Percentiles rank a stretch among this genome's conserved stretches.
Conservation (phyloP, 1,140 invertebrate species). For the Nasonia giraulti region DNA sequence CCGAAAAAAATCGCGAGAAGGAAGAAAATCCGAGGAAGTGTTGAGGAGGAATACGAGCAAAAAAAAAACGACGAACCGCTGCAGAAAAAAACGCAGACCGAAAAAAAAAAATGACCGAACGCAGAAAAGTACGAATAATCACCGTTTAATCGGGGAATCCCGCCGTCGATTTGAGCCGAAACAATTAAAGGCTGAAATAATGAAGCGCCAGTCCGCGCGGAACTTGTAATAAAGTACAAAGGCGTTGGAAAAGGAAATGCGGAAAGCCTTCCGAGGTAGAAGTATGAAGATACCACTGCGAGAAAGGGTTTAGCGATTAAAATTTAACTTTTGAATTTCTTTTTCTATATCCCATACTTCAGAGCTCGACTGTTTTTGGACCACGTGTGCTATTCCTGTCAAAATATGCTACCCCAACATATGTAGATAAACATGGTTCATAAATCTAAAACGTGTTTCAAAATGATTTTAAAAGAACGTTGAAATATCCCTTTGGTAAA, state of each 20-base stretch:
- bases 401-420: too few relatives aligned
- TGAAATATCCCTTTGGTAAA: too few relatives aligned
- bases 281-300: not conserved
- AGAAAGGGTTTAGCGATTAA: not conserved
- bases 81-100: not conserved
- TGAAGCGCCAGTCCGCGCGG: not conserved
- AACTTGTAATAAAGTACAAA: conserved; percentile 15
- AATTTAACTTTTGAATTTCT: not conserved
- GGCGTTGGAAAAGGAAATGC: not conserved
- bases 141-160: conserved; percentile 19
- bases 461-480: too few relatives aligned
- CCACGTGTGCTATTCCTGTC: too few relatives aligned
- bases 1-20: not conserved
- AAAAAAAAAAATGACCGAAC: not conserved
- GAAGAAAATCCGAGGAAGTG: not conserved
- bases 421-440: too few relatives aligned
- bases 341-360: not conserved
- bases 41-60: not conserved
- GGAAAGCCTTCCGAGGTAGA: not conserved
- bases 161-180: not conserved
- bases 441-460: too few relatives aligned
- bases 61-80: not conserved
- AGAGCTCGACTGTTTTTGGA: too few relatives aligned
- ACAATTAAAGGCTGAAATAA: conserved; percentile 34
- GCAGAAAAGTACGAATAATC: conserved; percentile 10